Conservation (phyloP, 2,113 vertebrate species). For the Burhinus bistriatus region DNA sequence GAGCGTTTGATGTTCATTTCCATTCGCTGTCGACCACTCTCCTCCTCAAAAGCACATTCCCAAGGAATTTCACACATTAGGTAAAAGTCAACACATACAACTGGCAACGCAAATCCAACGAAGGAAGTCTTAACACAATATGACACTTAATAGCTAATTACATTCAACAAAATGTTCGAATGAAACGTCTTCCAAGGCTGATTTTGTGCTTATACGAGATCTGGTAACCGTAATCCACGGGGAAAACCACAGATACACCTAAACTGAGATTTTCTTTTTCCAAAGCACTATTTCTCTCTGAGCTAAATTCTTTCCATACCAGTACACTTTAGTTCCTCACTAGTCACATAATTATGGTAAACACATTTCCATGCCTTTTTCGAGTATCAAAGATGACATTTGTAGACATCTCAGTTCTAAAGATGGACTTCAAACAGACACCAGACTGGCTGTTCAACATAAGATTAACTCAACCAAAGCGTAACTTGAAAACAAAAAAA, state of each 20-base stretch:
- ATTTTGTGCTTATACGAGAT: background rate
- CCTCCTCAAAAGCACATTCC: background rate
- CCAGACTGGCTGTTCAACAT: background rate
- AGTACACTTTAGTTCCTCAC: background rate
- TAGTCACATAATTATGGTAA: background rate
- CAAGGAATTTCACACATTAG: background rate
- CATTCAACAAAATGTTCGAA: background rate
- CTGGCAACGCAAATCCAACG: accelerated
- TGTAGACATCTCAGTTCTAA: background rate
- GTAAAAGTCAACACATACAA: background rate
- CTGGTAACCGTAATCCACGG: background rate
- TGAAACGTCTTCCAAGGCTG: background rate
- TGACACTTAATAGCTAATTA: background rate
- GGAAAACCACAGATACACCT: background rate
- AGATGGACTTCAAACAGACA: background rate
- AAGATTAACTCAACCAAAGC: background rate
- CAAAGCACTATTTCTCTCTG: background rate
- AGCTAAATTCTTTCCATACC: background rate
- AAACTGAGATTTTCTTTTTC: background rate
- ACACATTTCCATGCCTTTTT: background rate
- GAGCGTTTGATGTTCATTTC: background rate
- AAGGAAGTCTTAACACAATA: background rate
- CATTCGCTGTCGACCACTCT: background rate
- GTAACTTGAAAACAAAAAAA: background rate
- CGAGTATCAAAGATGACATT: background rate